A percentile compares a stretch with the other conserved stretches of the same genome.
Evolutionary conservation across 2,888 invertebrate species (phyloP).

Genomic region (Phyllotreta cruciferae): DNA sequence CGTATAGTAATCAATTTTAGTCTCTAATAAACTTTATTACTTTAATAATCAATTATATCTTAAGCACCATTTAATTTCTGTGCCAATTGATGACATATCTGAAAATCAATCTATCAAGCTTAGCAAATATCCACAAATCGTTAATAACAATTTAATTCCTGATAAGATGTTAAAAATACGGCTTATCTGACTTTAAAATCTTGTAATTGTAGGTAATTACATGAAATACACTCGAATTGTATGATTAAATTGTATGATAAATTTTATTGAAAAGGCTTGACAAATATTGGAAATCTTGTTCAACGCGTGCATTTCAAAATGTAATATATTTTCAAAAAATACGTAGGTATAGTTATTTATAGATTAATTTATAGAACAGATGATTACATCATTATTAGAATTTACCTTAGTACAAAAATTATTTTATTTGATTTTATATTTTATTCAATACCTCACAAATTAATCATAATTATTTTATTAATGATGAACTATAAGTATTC

Average conservation of each 20-base stretch:
- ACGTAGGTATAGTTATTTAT: background rate
- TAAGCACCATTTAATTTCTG: conserved; percentile 29
- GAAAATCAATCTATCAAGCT: conserved; percentile 36
- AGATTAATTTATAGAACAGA: too few species aligned
- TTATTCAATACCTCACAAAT: too few species aligned
- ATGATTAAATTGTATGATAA: conserved; percentile 15
- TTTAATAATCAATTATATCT: conserved; percentile 44
- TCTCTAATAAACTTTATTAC: conserved; percentile 20
- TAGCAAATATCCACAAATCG: conserved; percentile 28
- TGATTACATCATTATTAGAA: too few species aligned
- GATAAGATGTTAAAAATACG: conserved; percentile 37
- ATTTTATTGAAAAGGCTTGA: background rate
- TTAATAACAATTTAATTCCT: conserved; percentile 34
- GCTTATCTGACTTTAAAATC: conserved; percentile 38
- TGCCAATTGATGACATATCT: conserved; percentile 24
- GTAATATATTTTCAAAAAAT: background rate
- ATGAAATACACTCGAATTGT: conserved; percentile 36
- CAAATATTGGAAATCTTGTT: conserved; percentile 7
- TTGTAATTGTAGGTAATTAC: conserved; percentile 44
- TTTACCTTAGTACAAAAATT: too few species aligned
- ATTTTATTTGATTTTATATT: too few species aligned
- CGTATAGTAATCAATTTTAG: conserved; percentile 8
- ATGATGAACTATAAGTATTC: background rate
- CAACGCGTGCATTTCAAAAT: background rate
- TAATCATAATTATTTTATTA: too few species aligned